Evolutionary conservation across 2,113 vertebrate species (phyloP).

Genomic region (Lates calcarifer): DNA sequence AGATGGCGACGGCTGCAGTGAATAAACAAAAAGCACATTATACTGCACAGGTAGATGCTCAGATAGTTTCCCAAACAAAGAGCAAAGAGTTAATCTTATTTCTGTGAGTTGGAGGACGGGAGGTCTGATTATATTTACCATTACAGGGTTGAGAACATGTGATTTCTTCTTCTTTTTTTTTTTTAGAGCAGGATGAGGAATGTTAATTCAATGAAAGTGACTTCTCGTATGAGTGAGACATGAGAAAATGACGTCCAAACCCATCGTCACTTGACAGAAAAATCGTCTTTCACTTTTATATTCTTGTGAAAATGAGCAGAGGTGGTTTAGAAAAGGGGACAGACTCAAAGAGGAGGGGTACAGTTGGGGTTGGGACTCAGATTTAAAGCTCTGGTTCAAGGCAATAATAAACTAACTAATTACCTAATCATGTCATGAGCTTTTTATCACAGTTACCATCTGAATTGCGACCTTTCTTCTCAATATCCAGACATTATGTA

Average conservation of each 20-base stretch:
- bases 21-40: constrained; percentile 41
- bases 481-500: no score
- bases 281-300: no score
- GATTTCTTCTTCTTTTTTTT: constrained; percentile 36
- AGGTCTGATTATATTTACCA: constrained; percentile 13
- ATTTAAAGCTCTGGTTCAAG: no score
- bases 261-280: not conserved
- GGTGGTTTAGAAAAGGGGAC: not conserved
- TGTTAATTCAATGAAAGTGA: constrained; percentile 18
- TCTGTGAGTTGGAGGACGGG: not conserved
- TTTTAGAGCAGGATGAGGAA: constrained; percentile 16
- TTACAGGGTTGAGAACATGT: not conserved
- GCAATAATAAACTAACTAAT: no score
- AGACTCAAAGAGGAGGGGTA: not conserved
- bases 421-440: no score
- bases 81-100: constrained; percentile 11
- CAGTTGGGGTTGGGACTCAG: not conserved
- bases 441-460: no score
- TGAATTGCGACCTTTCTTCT: no score
- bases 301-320: no score
- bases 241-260: not conserved
- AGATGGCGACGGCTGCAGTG: not conserved
- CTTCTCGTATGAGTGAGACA: not conserved
- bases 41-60: not conserved
- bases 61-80: not conserved